Evolutionary conservation across 2,797 vertebrate genomes (phyloP).

Genomic region (Silurus aristotelis): DNA sequence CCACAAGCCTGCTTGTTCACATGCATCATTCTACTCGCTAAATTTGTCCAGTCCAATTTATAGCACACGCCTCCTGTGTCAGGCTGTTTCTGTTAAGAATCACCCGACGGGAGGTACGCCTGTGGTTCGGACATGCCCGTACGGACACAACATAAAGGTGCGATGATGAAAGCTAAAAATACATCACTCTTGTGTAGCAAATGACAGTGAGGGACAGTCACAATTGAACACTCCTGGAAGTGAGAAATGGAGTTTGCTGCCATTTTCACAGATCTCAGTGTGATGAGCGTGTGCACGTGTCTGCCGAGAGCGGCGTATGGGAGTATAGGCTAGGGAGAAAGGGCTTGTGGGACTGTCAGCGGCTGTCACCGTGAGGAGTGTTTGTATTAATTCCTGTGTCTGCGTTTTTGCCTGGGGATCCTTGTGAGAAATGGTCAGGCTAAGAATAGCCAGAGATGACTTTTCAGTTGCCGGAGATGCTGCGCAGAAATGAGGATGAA

Average conservation of each 20-base stretch:
- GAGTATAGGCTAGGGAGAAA: constrained; percentile 64
- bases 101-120: constrained; percentile 38
- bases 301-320: constrained; percentile 56
- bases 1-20: constrained; percentile 15
- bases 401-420: constrained; percentile 60
- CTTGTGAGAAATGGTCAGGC: constrained; percentile 65
- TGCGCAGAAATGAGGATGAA: constrained; percentile 52
- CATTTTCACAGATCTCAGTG: constrained; percentile 60
- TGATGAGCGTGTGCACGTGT: constrained; percentile 28
- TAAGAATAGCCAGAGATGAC: constrained; percentile 65
- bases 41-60: constrained; percentile 24
- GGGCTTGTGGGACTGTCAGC: constrained; percentile 69
- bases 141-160: constrained; percentile 62
- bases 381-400: constrained; percentile 71
- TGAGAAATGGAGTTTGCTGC: constrained; percentile 77
- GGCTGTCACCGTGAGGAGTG: constrained; percentile 72
- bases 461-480: constrained; percentile 34
- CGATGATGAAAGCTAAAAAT: constrained; percentile 66
- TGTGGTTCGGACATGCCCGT: constrained; percentile 60
- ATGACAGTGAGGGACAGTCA: constrained; percentile 70
- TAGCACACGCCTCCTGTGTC: constrained; percentile 17
- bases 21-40: constrained; percentile 47
- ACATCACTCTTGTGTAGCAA: constrained; percentile 59
- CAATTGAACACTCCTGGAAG: constrained; percentile 80
- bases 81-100: constrained; percentile 42